These are phyloP conservation scores for Talpa occidentalis DNA, from an alignment of 2,113 vertebrate genomes.

Conservation along the genomic window DNA sequence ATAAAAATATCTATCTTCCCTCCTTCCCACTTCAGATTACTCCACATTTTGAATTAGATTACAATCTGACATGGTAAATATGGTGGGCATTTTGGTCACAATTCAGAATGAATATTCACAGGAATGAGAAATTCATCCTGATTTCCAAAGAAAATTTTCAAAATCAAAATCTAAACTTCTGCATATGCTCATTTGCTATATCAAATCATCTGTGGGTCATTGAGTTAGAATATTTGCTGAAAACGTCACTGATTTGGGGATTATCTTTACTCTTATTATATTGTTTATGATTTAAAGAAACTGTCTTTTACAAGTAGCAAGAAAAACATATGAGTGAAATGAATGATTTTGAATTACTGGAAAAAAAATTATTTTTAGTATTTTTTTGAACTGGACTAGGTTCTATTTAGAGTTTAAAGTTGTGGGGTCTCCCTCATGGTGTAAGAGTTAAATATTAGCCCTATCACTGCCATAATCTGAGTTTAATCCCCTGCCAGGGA, in stretches of 20 bases:
- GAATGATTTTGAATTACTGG: neutral
- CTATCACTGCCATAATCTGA: no score
- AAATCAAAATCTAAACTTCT: constrained; percentile 1
- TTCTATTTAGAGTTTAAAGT: constrained; percentile 30
- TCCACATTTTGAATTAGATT: neutral
- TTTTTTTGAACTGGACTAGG: neutral
- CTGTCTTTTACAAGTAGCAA: neutral
- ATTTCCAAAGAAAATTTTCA: neutral
- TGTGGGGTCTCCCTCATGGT: neutral
- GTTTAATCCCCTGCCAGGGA: no score
- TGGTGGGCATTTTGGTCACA: neutral
- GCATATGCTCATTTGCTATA: neutral
- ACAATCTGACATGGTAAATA: neutral
- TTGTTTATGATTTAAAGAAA: neutral
- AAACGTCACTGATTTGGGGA: neutral
- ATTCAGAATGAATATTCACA: neutral
- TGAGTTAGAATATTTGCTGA: neutral
- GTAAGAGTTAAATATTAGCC: no score
- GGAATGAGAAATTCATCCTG: neutral
- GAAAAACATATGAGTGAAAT: no score
- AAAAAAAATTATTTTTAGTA: neutral
- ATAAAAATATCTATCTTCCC: neutral
- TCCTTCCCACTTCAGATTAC: neutral
- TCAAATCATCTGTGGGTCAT: neutral
- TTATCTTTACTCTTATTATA: neutral